These are phyloP conservation scores for Mellilla xanthometata DNA, from an alignment of 2,888 invertebrate genomes.

Conservation along the genomic window DNA sequence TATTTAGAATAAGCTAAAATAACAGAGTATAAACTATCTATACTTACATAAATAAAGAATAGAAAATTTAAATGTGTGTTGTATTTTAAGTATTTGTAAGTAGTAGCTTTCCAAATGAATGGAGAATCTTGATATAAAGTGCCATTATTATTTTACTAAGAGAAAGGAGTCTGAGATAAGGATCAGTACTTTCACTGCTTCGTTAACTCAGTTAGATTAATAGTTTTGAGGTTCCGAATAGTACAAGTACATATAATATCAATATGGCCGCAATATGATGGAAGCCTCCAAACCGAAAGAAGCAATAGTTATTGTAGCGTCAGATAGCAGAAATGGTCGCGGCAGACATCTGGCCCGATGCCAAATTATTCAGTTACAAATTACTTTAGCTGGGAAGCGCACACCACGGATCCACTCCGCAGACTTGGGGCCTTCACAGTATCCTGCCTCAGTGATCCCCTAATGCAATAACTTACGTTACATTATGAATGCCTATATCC, in stretches of 20 bases:
- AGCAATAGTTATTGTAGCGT: constrained; percentile 39
- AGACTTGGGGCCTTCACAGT: constrained; percentile 22
- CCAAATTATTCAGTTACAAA: constrained; percentile 61
- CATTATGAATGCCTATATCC: constrained; percentile 22
- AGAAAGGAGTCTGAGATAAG: constrained; percentile 4
- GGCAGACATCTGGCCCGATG: constrained; percentile 53
- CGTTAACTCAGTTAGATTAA: constrained; percentile 6
- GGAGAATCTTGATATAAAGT: constrained; percentile 6
- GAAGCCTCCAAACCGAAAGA: constrained; percentile 27
- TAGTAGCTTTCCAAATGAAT: constrained; percentile 20
- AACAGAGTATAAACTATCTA: constrained; percentile 39
- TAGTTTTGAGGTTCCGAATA: no score
- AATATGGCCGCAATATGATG: constrained; percentile 19
- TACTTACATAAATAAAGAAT: constrained; percentile 32
- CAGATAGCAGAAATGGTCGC: constrained; percentile 48
- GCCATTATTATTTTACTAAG: constrained; percentile 1
- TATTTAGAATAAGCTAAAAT: constrained; percentile 41
- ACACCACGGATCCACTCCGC: constrained; percentile 30
- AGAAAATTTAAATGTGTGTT: constrained; percentile 17
- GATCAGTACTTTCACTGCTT: constrained; percentile 21
- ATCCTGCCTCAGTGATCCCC: constrained; percentile 20
- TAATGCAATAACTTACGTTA: constrained; percentile 30
- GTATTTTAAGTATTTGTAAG: constrained; percentile 11
- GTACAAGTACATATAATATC: neutral
- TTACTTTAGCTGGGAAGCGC: constrained; percentile 43